phyloP scores from a whole-genome alignment of 2,888 invertebrate species.

The Drepana falcataria region DNA sequence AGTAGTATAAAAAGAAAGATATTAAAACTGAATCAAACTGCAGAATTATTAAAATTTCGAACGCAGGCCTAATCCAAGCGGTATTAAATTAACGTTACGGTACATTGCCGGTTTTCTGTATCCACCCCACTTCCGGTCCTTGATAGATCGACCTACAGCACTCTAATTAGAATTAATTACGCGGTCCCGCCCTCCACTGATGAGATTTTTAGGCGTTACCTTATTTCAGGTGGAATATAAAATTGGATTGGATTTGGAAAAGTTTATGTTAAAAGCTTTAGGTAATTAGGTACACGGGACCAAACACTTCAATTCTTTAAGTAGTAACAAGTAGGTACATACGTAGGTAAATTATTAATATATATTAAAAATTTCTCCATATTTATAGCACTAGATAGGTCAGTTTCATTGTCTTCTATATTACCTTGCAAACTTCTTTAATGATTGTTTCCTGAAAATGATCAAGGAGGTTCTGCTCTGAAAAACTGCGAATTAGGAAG shows the following conservation, averaged over 20 bases:
- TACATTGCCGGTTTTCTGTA: conserved; percentile 58
- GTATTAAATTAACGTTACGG: conserved; percentile 58
- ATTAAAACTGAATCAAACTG: conserved; percentile 31
- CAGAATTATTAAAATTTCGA: conserved; percentile 56
- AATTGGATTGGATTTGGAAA: not conserved
- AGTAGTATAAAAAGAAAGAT: not conserved
- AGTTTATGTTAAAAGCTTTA: not conserved
- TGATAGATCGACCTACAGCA: conserved; percentile 38
- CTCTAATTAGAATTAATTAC: conserved; percentile 64
- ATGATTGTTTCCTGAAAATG: too few relatives aligned
- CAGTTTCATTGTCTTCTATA: too few relatives aligned
- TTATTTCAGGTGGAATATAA: conserved; percentile 8
- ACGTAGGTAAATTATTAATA: too few relatives aligned
- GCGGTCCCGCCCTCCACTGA: conserved; percentile 31
- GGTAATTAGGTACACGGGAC: not conserved
- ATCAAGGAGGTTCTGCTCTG: too few relatives aligned
- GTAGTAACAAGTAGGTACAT: too few relatives aligned
- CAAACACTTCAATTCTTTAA: not conserved
- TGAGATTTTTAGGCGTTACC: conserved; percentile 27
- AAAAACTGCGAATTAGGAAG: too few relatives aligned
- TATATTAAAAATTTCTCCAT: too few relatives aligned
- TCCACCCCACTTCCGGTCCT: conserved; percentile 39
- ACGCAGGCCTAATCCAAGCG: conserved; percentile 37
- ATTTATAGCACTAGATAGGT: too few relatives aligned
- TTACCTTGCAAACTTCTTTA: too few relatives aligned